These are phyloP conservation scores for Vanessa cardui DNA, from an alignment of 2,888 invertebrate species.

Conservation along the genomic window DNA sequence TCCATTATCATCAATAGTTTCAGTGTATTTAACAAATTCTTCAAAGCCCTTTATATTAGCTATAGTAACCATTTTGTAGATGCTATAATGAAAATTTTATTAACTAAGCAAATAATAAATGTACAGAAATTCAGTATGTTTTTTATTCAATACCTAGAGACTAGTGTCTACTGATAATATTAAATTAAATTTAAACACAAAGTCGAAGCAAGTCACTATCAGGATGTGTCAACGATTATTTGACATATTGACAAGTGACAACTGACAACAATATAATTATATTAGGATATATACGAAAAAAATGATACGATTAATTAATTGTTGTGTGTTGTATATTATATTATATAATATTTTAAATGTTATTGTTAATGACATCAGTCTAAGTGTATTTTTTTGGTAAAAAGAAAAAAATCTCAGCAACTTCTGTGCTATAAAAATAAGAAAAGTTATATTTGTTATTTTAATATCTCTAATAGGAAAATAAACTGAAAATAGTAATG, in stretches of 20 bases:
- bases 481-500: no score
- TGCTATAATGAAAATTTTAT: not conserved
- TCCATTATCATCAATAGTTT: conserved; percentile 72
- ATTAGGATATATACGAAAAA: not conserved
- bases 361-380: no score
- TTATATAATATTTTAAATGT: no score
- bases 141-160: not conserved
- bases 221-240: not conserved
- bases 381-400: no score
- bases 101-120: not conserved
- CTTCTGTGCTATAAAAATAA: no score
- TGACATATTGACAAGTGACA: not conserved
- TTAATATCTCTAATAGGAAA: no score
- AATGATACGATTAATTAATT: not conserved
- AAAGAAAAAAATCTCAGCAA: no score
- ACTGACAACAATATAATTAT: not conserved
- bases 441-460: no score
- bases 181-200: no score
- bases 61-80: conserved; percentile 56
- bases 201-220: not conserved
- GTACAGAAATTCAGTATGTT: not conserved
- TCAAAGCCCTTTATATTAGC: conserved; percentile 83
- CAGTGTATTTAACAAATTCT: conserved; percentile 82
- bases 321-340: no score
- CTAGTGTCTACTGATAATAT: no score